A percentile compares a stretch with the other conserved stretches of the same genome.
phyloP scores from a whole-genome alignment of 2,113 vertebrate species.

The Alces alces region DNA sequence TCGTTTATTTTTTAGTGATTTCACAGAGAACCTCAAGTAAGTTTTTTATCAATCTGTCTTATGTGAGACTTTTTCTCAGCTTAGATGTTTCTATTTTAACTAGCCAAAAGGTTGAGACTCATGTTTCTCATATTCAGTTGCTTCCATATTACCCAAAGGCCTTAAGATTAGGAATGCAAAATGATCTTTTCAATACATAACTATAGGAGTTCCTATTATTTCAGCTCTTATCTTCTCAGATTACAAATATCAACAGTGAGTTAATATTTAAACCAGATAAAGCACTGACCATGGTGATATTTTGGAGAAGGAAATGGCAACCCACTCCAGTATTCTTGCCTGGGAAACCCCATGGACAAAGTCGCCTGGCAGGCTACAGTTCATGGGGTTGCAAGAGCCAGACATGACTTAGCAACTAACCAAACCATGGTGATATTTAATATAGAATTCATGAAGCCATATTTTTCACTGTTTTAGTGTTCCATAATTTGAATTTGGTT shows the following conservation, averaged over 20 bases:
- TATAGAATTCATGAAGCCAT: neutral
- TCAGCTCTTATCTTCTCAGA: neutral
- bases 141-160: neutral
- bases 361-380: neutral
- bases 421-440: neutral
- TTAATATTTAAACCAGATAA: neutral
- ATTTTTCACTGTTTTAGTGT: neutral
- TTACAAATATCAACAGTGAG: neutral
- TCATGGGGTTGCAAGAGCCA: neutral
- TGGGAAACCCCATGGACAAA: neutral
- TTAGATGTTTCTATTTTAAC: neutral
- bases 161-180: neutral
- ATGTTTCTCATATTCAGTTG: neutral
- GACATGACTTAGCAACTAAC: neutral
- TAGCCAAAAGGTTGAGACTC: neutral
- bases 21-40: slow-evolving; percentile 53
- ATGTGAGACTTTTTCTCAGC: neutral
- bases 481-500: neutral
- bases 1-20: slow-evolving; percentile 29
- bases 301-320: neutral
- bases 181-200: neutral
- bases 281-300: neutral
- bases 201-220: neutral
- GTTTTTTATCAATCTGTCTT: neutral
- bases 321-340: neutral